Percentiles rank a stretch among this genome's conserved stretches.
phyloP scores from a whole-genome alignment of 2,888 invertebrate species.

The Xestia c-nigrum region DNA sequence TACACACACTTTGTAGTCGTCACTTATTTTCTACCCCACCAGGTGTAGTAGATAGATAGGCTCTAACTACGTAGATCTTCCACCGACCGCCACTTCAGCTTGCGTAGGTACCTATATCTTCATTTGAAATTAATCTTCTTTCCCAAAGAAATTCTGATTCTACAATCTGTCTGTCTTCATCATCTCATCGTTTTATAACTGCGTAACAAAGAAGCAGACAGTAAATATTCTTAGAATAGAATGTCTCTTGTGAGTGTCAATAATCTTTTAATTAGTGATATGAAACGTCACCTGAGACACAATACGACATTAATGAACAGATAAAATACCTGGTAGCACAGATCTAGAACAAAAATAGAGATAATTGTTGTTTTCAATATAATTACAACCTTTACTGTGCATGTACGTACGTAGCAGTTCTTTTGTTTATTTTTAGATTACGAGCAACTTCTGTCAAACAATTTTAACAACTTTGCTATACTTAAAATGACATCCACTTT shows the following conservation, averaged over 20 bases:
- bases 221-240: not conserved
- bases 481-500: not conserved
- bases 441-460: not conserved
- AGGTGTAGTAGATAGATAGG: not conserved
- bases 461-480: not conserved
- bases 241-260: not conserved
- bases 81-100: not conserved
- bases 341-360: constrained; percentile 31
- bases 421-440: constrained; percentile 34
- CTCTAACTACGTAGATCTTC: not conserved
- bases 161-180: not conserved
- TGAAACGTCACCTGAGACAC: constrained; percentile 9
- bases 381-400: constrained; percentile 6
- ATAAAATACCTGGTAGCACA: constrained; percentile 7
- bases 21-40: not conserved
- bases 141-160: not conserved
- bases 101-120: no score
- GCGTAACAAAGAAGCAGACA: constrained; percentile 1
- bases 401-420: not conserved
- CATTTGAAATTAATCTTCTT: not conserved
- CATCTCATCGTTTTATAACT: not conserved
- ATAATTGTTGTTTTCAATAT: not conserved
- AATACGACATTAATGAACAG: constrained; percentile 6
- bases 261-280: constrained; percentile 12
- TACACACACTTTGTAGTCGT: not conserved